These are phyloP conservation scores for Adoxophyes honmai DNA, from an alignment of 1,140 invertebrate species.

Conservation along the genomic window DNA sequence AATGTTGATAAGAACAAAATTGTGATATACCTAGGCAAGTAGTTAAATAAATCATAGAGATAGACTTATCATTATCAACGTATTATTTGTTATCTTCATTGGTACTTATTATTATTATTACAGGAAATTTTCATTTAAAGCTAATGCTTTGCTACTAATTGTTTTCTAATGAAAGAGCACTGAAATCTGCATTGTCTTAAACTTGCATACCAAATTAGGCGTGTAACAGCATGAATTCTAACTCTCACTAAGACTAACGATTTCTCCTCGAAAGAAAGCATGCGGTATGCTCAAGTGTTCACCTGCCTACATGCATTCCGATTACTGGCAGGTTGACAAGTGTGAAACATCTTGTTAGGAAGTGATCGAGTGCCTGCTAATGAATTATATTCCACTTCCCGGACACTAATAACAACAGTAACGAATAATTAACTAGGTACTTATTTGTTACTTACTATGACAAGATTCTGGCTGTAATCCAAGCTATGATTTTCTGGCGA, in stretches of 20 bases:
- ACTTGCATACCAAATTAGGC: background rate
- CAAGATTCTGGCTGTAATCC: background rate
- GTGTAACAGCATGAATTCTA: background rate
- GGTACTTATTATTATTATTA: too few relatives aligned
- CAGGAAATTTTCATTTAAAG: too few relatives aligned
- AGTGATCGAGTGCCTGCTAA: background rate
- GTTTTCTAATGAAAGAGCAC: too few relatives aligned
- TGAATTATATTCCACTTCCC: background rate
- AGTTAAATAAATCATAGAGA: too few relatives aligned
- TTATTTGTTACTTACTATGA: constrained; percentile 1
- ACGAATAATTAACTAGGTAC: too few relatives aligned
- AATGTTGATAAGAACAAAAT: too few relatives aligned
- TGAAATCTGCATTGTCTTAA: background rate
- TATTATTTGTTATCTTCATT: too few relatives aligned
- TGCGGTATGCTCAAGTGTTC: background rate
- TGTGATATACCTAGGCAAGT: too few relatives aligned
- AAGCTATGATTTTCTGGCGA: background rate
- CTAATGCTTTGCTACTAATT: too few relatives aligned
- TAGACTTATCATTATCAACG: too few relatives aligned
- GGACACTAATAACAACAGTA: background rate
- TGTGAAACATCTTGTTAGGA: background rate
- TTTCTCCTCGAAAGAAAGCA: constrained; percentile 16
- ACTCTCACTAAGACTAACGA: constrained; percentile 12
- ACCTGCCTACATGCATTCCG: constrained; percentile 2
- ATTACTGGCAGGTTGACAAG: background rate